Percentiles rank a stretch among this genome's conserved stretches.
phyloP scores from a whole-genome alignment of 2,113 vertebrate genomes.

The Recurvirostra avosetta region DNA sequence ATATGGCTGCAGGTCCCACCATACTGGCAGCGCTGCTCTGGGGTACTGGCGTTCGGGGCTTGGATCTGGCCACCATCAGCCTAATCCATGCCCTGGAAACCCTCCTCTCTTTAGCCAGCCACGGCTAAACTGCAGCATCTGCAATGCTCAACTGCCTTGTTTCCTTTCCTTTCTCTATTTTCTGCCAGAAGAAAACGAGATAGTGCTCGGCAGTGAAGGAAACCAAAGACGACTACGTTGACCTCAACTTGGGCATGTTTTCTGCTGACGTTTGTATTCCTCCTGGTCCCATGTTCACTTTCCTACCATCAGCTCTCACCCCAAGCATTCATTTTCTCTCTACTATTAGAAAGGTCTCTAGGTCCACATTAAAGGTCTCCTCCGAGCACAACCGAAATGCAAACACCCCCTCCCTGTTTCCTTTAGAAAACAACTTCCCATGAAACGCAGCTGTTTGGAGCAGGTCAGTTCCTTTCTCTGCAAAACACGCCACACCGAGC shows the following conservation, averaged over 20 bases:
- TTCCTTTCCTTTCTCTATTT: background rate
- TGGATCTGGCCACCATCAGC: background rate
- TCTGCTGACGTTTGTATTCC: background rate
- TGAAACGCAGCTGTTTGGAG: background rate
- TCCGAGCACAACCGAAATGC: background rate
- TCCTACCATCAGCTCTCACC: background rate
- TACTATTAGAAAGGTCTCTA: background rate
- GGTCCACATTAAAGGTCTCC: background rate
- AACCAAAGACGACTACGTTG: background rate
- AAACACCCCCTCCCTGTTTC: background rate
- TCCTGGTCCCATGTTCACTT: background rate
- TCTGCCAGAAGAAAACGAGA: background rate
- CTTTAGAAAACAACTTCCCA: background rate
- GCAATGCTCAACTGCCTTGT: accelerated
- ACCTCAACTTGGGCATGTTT: background rate
- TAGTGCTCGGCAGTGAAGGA: background rate
- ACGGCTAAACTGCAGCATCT: background rate
- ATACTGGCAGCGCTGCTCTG: accelerated
- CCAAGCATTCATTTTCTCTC: background rate
- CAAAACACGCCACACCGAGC: background rate
- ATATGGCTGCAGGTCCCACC: accelerated
- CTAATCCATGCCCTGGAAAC: accelerated
- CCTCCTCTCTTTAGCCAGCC: background rate
- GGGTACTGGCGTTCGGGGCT: accelerated
- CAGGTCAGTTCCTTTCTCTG: background rate